These are phyloP conservation scores for Halocynthia aurantium DNA, from an alignment of 23 tunicate species.

Conservation along the genomic window DNA sequence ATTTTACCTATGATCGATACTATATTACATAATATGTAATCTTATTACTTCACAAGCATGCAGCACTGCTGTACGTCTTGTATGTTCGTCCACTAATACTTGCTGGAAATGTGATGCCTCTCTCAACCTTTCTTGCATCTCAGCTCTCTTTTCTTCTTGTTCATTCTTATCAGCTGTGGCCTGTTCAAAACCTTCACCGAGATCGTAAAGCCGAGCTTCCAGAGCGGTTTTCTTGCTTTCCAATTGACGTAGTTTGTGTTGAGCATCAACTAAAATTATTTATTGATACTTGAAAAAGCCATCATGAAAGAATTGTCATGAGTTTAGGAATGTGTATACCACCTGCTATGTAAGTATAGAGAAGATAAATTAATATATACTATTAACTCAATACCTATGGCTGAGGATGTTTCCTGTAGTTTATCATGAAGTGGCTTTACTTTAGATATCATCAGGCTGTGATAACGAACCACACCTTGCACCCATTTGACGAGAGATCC, in stretches of 20 bases:
- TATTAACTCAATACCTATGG: slow-evolving; percentile 39
- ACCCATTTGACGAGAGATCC: slow-evolving; percentile 85
- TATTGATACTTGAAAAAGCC: not conserved
- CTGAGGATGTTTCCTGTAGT: slow-evolving; percentile 62
- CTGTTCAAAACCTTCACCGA: slow-evolving; percentile 83
- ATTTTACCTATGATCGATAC: not conserved
- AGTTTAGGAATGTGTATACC: not conserved
- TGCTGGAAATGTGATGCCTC: slow-evolving; percentile 71
- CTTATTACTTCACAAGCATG: slow-evolving; percentile 45
- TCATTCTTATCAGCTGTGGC: slow-evolving; percentile 89
- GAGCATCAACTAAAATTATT: slow-evolving; percentile 57
- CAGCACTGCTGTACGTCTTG: slow-evolving; percentile 60
- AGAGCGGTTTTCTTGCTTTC: slow-evolving; percentile 85
- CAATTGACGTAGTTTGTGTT: slow-evolving; percentile 74
- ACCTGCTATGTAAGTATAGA: no score
- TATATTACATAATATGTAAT: not conserved
- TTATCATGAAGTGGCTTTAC: slow-evolving; percentile 84
- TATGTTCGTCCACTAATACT: slow-evolving; percentile 62
- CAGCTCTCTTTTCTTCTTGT: slow-evolving; percentile 68
- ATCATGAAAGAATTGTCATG: not conserved
- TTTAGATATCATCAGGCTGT: slow-evolving; percentile 57
- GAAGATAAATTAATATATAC: not conserved
- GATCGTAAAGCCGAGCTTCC: slow-evolving; percentile 77
- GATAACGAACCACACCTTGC: slow-evolving; percentile 78
- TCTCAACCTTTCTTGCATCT: slow-evolving; percentile 77